Base-by-base conservation (phyloP, 2,113 vertebrate species). In the Typhlomys cinereus region DNA sequence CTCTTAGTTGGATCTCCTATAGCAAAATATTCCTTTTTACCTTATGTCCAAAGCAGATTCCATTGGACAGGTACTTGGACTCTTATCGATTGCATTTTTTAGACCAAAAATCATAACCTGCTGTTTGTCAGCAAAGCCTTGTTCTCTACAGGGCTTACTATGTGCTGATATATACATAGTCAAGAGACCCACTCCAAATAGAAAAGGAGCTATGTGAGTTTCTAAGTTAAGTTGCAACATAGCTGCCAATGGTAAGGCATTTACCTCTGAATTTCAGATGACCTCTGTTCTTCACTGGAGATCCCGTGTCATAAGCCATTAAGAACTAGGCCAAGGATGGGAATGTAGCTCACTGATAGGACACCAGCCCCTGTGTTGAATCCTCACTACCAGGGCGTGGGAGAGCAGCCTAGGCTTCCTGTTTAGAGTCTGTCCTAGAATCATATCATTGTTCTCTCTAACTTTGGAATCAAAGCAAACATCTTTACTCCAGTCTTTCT, bases 51-150 rank as follows among this genome's bases (percentile, higher is more conserved):
- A 48, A 85, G 74, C 52, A 81, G 66, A 87, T 92, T 90, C 92
- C 75, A 74, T 69, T 90, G 78, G 86, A 76, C 79, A 78, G 70
- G 14, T 89, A 79, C 52, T 66, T 88, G 48, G 75, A 71, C 78
- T 89, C 64, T 86, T 90, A 67, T 41, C 85, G 83, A 5, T 84
- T 87, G 27, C 25, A 25, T 91, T 92, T 81, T n/a, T 52, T 87
- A 64, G 71, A 52, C n/a, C 90, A 76, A 85, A 94, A 88, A 46
- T 80, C 82, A 71, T 92, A 92, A 73, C 66, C 75, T 93, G 36
- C 76, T 93, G 61, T 89, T 93, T 78, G 88, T 92, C 85, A 94
- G 92, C 76, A 92, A 81, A 92, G 83, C 50, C 75, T 94, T 69
- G 48, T 39, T 84, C 75, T 81, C 67, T 61, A 0, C 50, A 48